phyloP scores from a whole-genome alignment of 2,113 vertebrate genomes.

The Rhadina sibilatrix region DNA sequence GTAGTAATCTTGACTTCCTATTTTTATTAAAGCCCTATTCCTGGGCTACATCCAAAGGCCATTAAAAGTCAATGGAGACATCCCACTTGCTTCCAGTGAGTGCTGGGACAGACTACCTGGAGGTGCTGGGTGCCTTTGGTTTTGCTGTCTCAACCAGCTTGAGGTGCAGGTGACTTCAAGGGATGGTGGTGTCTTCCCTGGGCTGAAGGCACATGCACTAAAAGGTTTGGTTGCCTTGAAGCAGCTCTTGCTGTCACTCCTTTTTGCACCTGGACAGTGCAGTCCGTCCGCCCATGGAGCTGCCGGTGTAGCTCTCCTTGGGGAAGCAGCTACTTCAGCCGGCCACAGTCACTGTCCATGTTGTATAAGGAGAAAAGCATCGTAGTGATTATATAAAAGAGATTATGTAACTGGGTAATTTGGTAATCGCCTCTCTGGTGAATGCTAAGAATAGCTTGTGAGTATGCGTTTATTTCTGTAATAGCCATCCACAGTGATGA shows the following conservation, averaged over 20 bases:
- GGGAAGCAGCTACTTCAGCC: neutral
- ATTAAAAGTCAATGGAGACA: neutral
- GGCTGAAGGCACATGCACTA: neutral
- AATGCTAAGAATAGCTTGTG: neutral
- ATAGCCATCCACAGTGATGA: neutral
- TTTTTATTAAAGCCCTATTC: constrained; percentile 32
- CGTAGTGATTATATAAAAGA: constrained; percentile 51
- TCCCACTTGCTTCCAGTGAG: neutral
- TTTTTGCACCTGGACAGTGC: rapidly evolving
- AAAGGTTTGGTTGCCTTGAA: rapidly evolving
- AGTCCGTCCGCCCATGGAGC: rapidly evolving
- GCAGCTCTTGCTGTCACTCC: neutral
- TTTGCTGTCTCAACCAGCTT: neutral
- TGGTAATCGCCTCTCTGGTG: constrained; percentile 43
- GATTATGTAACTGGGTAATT: constrained; percentile 60
- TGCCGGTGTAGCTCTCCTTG: neutral
- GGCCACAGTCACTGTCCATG: neutral
- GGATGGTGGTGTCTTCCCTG: rapidly evolving
- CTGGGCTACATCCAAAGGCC: neutral
- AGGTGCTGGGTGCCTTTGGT: neutral
- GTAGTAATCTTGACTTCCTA: constrained; percentile 18
- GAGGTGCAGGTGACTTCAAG: neutral
- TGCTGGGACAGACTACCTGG: neutral
- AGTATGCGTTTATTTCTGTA: neutral
- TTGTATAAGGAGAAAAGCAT: constrained; percentile 43